These are phyloP conservation scores for Helostoma temminkii DNA, from an alignment of 2,797 vertebrate genomes.

Conservation along the genomic window DNA sequence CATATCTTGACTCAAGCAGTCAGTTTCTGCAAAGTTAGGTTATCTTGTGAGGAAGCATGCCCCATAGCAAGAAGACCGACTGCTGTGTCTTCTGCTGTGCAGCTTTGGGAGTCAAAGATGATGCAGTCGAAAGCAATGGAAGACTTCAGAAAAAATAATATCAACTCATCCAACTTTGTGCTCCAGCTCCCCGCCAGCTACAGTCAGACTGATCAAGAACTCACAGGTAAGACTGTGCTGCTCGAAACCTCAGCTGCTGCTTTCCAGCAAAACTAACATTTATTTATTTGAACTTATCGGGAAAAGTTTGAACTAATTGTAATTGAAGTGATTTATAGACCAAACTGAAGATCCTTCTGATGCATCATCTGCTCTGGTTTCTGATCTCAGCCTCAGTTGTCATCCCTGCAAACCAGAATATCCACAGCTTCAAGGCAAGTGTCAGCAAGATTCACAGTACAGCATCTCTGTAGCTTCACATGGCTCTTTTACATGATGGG, in stretches of 20 bases:
- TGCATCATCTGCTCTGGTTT: constrained; percentile 12
- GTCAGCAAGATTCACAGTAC: background rate
- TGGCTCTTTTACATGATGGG: background rate
- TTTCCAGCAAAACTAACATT: background rate
- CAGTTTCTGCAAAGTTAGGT: constrained; percentile 31
- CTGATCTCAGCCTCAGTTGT: constrained; percentile 82
- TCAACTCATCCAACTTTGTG: constrained; percentile 84
- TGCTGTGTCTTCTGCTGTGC: constrained; percentile 50
- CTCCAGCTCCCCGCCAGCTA: constrained; percentile 88
- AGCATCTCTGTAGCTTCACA: background rate
- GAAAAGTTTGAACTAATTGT: background rate
- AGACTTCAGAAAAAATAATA: constrained; percentile 87
- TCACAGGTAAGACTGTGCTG: constrained; percentile 80
- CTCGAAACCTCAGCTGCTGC: background rate
- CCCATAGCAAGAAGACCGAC: constrained; percentile 5
- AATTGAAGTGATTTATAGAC: background rate
- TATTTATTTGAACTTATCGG: background rate
- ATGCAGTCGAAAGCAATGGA: constrained; percentile 95
- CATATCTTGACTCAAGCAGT: constrained; percentile 10
- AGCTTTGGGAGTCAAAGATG: constrained; percentile 97
- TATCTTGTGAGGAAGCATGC: constrained; percentile 15
- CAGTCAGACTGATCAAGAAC: constrained; percentile 80
- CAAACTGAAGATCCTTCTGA: too few relatives aligned
- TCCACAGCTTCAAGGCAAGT: constrained; percentile 87
- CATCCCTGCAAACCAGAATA: constrained; percentile 83